Percentiles rank a stretch among this genome's conserved stretches.
Evolutionary conservation across 2,113 vertebrate genomes (phyloP).

Genomic region (Scartelaos histophorus): DNA sequence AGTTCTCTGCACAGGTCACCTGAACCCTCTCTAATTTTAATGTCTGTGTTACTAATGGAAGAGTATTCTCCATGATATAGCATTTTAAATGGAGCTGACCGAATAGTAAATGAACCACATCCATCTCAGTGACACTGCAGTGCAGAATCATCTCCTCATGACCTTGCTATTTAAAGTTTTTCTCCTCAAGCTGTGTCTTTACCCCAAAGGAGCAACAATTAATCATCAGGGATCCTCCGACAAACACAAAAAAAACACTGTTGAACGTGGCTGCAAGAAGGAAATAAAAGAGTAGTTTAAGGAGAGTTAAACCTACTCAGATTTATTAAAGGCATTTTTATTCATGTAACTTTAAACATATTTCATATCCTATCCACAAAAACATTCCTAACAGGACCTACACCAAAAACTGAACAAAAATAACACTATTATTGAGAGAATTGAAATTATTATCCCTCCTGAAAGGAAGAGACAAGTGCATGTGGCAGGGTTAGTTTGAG

Average conservation of each 20-base stretch:
- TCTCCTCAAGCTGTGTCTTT: constrained; percentile 47
- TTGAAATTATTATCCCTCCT: no score
- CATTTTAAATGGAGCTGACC: constrained; percentile 75
- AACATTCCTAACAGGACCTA: no score
- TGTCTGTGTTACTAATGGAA: constrained; percentile 68
- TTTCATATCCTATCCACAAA: no score
- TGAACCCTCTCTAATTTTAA: constrained; percentile 65
- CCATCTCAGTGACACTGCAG: constrained; percentile 74
- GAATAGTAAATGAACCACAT: constrained; percentile 76
- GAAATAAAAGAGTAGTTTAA: neutral
- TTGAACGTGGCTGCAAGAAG: constrained; percentile 9
- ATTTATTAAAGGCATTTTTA: no score
- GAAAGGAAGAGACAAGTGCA: no score
- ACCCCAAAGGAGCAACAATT: constrained; percentile 47
- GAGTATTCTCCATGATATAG: constrained; percentile 66
- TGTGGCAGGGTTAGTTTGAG: no score
- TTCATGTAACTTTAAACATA: no score
- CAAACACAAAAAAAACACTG: constrained; percentile 21
- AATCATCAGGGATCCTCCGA: constrained; percentile 27
- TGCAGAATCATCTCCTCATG: constrained; percentile 67
- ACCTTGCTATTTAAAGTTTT: constrained; percentile 72
- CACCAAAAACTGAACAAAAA: no score
- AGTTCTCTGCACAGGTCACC: constrained; percentile 48
- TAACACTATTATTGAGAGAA: no score
- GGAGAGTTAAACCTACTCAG: no score